phyloP scores from a whole-genome alignment of 2,888 invertebrate genomes.

The Synanthedon tipuliformis region DNA sequence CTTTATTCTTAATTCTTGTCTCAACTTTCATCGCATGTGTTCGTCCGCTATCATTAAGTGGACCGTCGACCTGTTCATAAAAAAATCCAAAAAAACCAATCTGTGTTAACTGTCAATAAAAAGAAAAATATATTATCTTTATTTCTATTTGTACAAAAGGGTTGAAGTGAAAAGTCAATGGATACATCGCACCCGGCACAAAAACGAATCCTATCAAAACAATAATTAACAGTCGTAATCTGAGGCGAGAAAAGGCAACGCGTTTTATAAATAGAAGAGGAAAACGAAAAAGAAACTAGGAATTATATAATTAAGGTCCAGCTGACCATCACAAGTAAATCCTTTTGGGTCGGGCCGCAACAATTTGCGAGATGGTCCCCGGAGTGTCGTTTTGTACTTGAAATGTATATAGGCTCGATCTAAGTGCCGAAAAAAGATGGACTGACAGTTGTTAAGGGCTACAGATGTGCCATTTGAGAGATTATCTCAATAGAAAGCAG shows the following conservation, averaged over 20 bases:
- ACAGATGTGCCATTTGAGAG: not conserved
- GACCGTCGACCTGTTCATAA: no score
- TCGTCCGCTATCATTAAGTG: no score
- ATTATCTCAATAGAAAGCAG: not conserved
- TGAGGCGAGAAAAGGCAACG: slow-evolving; percentile 7
- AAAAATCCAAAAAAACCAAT: no score
- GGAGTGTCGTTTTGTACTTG: slow-evolving; percentile 10
- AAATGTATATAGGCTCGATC: slow-evolving; percentile 6
- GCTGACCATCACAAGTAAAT: slow-evolving; percentile 36
- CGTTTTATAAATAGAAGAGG: slow-evolving; percentile 12
- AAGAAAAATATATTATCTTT: no score
- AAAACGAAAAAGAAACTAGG: slow-evolving; percentile 21
- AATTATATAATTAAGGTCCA: slow-evolving; percentile 37
- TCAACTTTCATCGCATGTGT: no score
- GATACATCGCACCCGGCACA: not conserved
- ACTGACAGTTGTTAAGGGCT: not conserved
- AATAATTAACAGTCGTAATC: slow-evolving; percentile 13
- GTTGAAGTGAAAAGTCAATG: no score
- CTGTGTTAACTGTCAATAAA: no score
- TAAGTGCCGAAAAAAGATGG: slow-evolving; percentile 6
- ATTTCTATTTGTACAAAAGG: no score
- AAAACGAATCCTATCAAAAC: slow-evolving; percentile 2
- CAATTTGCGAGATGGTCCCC: slow-evolving; percentile 17
- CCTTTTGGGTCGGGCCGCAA: slow-evolving; percentile 22
- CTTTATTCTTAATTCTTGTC: no score